Conservation (phyloP, 1,140 invertebrate genomes). For the Periplaneta americana region DNA sequence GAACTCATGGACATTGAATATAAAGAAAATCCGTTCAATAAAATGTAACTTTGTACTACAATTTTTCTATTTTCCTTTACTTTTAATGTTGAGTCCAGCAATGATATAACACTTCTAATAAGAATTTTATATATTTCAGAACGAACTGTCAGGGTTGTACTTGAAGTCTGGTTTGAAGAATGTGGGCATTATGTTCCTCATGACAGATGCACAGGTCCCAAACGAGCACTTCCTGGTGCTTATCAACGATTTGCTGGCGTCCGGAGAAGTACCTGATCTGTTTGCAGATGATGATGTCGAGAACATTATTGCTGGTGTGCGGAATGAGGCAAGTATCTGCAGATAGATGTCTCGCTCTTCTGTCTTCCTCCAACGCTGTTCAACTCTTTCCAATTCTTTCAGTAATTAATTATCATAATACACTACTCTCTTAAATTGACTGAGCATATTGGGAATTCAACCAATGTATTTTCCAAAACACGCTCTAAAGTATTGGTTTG, state of each 20-base stretch:
- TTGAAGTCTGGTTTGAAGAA: slow-evolving; percentile 90
- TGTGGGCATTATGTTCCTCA: slow-evolving; percentile 89
- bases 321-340: slow-evolving; percentile 78
- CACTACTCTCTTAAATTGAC: too few relatives aligned
- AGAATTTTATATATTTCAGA: slow-evolving; percentile 38
- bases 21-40: not conserved
- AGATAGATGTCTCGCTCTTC: too few relatives aligned
- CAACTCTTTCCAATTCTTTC: too few relatives aligned
- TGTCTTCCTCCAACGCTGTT: too few relatives aligned
- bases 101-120: too few relatives aligned
- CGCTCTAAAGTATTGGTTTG: too few relatives aligned
- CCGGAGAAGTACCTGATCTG: slow-evolving; percentile 92
- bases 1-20: too few relatives aligned
- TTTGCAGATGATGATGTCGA: slow-evolving; percentile 95
- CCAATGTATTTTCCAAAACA: too few relatives aligned
- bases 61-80: not conserved
- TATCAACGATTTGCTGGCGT: slow-evolving; percentile 92
- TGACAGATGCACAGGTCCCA: slow-evolving; percentile 94
- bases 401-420: too few relatives aligned
- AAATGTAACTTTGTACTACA: not conserved
- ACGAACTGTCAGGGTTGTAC: slow-evolving; percentile 81
- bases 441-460: too few relatives aligned
- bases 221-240: slow-evolving; percentile 93
- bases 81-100: too few relatives aligned
- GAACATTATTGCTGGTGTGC: slow-evolving; percentile 84